These are phyloP conservation scores for Stenchaetothrips biformis DNA, from an alignment of 2,888 invertebrate genomes.

Conservation along the genomic window DNA sequence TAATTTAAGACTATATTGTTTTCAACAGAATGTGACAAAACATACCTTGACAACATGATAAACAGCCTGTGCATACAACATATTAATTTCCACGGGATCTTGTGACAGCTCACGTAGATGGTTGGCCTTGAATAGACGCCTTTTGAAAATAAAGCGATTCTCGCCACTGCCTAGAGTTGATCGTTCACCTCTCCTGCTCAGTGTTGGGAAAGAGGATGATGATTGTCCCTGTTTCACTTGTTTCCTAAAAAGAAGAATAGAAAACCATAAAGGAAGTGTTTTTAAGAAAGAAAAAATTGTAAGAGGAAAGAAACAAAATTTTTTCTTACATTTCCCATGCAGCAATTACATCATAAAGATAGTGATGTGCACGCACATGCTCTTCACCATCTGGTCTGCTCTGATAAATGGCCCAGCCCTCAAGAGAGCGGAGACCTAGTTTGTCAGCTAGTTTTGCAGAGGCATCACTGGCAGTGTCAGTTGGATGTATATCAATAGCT, in stretches of 20 bases:
- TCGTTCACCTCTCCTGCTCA: slow-evolving; percentile 56
- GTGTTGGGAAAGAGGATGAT: slow-evolving; percentile 51
- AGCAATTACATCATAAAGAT: slow-evolving; percentile 88
- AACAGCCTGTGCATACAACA: slow-evolving; percentile 91
- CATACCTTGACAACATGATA: slow-evolving; percentile 86
- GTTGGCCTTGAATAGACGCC: slow-evolving; percentile 67
- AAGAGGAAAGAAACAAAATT: slow-evolving; percentile 46
- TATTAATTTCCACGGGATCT: slow-evolving; percentile 90
- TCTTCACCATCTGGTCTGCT: slow-evolving; percentile 81
- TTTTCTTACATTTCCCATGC: slow-evolving; percentile 80
- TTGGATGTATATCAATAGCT: slow-evolving; percentile 91
- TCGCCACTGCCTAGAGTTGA: slow-evolving; percentile 76
- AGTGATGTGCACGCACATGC: slow-evolving; percentile 85
- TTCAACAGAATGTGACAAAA: neutral
- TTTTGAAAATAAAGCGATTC: slow-evolving; percentile 87
- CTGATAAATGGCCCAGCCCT: slow-evolving; percentile 95
- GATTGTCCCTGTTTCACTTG: slow-evolving; percentile 54
- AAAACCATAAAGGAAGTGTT: slow-evolving; percentile 25
- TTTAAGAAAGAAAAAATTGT: slow-evolving; percentile 29
- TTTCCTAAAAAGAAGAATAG: slow-evolving; percentile 47
- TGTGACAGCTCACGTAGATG: slow-evolving; percentile 85
- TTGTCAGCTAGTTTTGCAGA: slow-evolving; percentile 84
- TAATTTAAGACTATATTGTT: neutral
- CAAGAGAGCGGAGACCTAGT: slow-evolving; percentile 71
- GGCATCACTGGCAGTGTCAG: slow-evolving; percentile 88